phyloP scores from a whole-genome alignment of 2,113 vertebrate genomes.

The Andinoacara biseriatus region DNA sequence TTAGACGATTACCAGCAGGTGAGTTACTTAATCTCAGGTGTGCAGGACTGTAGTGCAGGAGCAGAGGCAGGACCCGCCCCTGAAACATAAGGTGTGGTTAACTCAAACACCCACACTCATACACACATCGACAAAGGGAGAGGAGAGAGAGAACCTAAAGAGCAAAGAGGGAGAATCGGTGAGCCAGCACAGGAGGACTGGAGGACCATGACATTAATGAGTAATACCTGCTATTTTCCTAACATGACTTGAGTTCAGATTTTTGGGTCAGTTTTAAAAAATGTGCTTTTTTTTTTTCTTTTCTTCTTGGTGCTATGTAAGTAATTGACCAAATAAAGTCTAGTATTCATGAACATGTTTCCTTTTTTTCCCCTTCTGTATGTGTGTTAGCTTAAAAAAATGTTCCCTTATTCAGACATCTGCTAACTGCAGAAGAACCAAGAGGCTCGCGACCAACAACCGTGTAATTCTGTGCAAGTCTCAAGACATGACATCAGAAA shows the following conservation, averaged over 20 bases:
- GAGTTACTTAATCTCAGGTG: too few species aligned
- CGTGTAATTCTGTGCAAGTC: slow-evolving; percentile 32
- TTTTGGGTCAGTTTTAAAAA: not conserved
- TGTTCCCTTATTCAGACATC: slow-evolving; percentile 19
- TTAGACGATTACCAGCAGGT: too few species aligned
- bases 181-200: too few species aligned
- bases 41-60: too few species aligned
- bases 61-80: too few species aligned
- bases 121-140: too few species aligned
- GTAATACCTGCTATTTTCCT: not conserved
- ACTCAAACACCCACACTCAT: too few species aligned
- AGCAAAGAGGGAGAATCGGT: too few species aligned
- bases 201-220: too few species aligned
- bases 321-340: not conserved
- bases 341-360: slow-evolving; percentile 4
- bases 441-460: not conserved
- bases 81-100: too few species aligned
- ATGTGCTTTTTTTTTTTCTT: too few species aligned
- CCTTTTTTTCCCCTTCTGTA: not conserved
- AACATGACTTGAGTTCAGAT: not conserved
- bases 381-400: slow-evolving; percentile 5
- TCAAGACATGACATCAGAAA: slow-evolving; percentile 27
- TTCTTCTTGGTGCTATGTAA: not conserved
- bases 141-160: too few species aligned
- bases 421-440: slow-evolving; percentile 12